These are phyloP conservation scores for Cyprinus carpio DNA, from an alignment of 2,113 vertebrate species.

Conservation along the genomic window DNA sequence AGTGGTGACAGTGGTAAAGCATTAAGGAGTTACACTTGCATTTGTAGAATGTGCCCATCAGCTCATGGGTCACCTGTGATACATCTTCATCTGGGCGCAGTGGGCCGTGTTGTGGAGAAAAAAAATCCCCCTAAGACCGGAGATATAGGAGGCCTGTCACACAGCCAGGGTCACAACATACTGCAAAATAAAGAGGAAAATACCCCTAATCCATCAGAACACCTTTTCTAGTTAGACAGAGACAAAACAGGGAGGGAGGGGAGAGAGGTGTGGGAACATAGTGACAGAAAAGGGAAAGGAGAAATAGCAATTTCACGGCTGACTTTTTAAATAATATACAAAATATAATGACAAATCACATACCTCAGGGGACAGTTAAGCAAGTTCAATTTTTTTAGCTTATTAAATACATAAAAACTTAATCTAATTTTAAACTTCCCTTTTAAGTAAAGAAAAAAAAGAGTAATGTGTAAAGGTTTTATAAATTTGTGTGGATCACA, in stretches of 20 bases:
- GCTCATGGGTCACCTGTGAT: constrained; percentile 53
- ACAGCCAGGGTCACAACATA: constrained; percentile 57
- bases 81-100: constrained; percentile 61
- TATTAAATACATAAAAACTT: not conserved
- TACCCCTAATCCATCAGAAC: too few species aligned
- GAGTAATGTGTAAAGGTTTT: too few species aligned
- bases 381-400: not conserved
- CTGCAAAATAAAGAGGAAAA: constrained; percentile 55
- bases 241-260: constrained; percentile 4
- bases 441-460: too few species aligned
- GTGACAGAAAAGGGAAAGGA: constrained; percentile 11
- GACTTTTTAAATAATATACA: not conserved
- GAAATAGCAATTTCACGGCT: not conserved
- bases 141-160: constrained; percentile 60
- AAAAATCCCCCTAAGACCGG: constrained; percentile 36
- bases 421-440: not conserved
- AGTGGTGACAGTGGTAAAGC: not conserved
- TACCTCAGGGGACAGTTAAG: not conserved
- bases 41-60: constrained; percentile 52
- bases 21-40: constrained; percentile 56
- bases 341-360: not conserved
- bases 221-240: constrained; percentile 37
- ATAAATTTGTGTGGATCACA: too few species aligned
- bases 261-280: not conserved
- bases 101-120: constrained; percentile 20